Base-by-base conservation (phyloP, 2,797 vertebrate species). In the Acomys russatus region DNA sequence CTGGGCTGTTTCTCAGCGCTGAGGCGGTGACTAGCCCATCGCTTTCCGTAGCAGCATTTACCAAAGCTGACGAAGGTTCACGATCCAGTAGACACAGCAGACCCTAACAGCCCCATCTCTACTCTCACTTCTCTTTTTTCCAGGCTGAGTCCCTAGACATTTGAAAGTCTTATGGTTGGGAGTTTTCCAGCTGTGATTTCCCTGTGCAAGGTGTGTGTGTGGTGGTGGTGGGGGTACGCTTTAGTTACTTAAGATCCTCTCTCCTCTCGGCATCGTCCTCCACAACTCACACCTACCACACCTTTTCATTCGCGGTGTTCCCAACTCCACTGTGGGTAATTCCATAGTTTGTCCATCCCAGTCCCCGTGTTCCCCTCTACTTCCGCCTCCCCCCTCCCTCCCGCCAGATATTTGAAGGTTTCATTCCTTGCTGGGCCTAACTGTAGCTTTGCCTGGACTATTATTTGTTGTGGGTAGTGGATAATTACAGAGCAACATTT, bases 171-270 rank as follows among this genome's bases (percentile, higher is more conserved):
- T 82, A 25, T 11, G 38, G 22, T 1, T 79, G 33, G 35, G 30
- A 64, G 79, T 85, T 92, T 56, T 74, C 70, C 51, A 59, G 33
- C 70, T 74, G 49, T 49, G 61, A 44, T 38, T 90, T 95, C 15
- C 30, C 3, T 49, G 90, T 61, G 18, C n/a, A n/a, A 88, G 33
- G 35, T 35, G 28, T 0, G 15, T 0, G 56, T 54, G 79, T 44
- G 44, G 3, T 3, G n/a, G n/a, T 54, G 56, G 23, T 0, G 10
- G 0, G 35, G 33, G 33, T 61, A 23, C 25, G 61, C 8, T 82
- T 88, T 38, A 63, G 54, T 82, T 68, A 23, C 17, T 59, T 87
- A 8, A 35, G n/a, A 4, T 17, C 0, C 18, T 61, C 1, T n/a
- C 35, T 9, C 56, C 59, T 3, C 3, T 4, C 23, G 10, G 18